phyloP scores from a whole-genome alignment of 92 coral and sea anemone genomes.

The Scolanthus callimorphus region DNA sequence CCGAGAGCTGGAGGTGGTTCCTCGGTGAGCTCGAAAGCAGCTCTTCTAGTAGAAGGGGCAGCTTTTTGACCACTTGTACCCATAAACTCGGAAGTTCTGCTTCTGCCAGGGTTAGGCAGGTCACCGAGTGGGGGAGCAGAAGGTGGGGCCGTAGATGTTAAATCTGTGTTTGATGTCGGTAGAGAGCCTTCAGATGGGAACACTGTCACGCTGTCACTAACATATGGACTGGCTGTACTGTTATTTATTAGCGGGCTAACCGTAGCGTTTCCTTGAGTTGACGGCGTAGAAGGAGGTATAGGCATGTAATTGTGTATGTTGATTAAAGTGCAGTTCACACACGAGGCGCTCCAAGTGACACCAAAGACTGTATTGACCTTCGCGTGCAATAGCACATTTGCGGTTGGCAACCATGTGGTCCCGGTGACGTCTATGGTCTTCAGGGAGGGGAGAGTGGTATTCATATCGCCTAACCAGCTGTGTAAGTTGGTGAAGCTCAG shows the following conservation, averaged over 20 bases:
- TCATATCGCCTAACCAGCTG: conserved; percentile 25
- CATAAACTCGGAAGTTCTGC: not conserved
- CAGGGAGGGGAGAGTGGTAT: conserved; percentile 20
- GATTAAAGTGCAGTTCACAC: conserved; percentile 14
- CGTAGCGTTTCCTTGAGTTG: not conserved
- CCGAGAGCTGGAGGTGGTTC: not conserved
- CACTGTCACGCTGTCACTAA: not conserved
- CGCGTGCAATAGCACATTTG: conserved; percentile 1
- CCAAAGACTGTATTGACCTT: conserved; percentile 7
- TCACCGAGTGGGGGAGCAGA: not conserved
- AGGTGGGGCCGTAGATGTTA: not conserved
- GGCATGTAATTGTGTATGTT: not conserved
- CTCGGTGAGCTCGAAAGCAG: not conserved
- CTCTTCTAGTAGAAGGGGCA: not conserved
- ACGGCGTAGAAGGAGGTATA: not conserved
- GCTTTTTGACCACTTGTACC: not conserved
- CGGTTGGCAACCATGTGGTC: conserved; percentile 29
- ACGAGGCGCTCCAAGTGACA: conserved; percentile 12
- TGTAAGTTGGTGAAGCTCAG: conserved; percentile 18
- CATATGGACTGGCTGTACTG: too few species aligned
- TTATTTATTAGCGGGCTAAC: not conserved
- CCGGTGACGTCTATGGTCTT: conserved; percentile 23
- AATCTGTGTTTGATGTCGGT: not conserved
- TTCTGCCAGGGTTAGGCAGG: not conserved
- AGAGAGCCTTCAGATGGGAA: not conserved